These are phyloP conservation scores for Leucania comma DNA, from an alignment of 2,888 invertebrate genomes.

Conservation along the genomic window DNA sequence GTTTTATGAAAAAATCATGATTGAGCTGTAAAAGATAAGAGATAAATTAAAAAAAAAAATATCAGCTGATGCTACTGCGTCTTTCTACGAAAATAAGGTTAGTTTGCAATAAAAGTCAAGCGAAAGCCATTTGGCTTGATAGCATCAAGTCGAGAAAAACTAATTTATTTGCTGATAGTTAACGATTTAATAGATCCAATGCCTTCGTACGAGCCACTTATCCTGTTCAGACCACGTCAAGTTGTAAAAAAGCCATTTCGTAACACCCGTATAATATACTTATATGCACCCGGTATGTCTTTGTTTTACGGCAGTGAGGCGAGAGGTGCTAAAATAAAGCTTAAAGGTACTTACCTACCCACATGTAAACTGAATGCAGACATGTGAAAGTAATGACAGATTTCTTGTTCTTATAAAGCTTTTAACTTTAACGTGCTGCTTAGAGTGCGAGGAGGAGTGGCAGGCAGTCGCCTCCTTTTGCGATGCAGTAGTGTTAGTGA, in stretches of 20 bases:
- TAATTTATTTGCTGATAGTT: slow-evolving; percentile 40
- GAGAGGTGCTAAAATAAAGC: slow-evolving; percentile 43
- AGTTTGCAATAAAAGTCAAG: slow-evolving; percentile 17
- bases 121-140: slow-evolving; percentile 8
- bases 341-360: slow-evolving; percentile 1
- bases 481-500: too few species aligned
- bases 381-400: slow-evolving; percentile 44
- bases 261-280: slow-evolving; percentile 20
- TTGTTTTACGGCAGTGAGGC: slow-evolving; percentile 35
- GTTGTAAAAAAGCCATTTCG: slow-evolving; percentile 52
- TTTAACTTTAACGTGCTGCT: slow-evolving; percentile 10
- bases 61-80: background rate
- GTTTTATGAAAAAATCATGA: background rate
- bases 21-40: background rate
- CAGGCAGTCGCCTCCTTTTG: too few species aligned
- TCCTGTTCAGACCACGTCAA: slow-evolving; percentile 12
- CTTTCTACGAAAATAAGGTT: slow-evolving; percentile 11
- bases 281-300: slow-evolving; percentile 34
- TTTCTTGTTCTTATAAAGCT: slow-evolving; percentile 30
- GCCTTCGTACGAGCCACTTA: slow-evolving; percentile 25
- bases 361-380: slow-evolving; percentile 27
- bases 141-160: slow-evolving; percentile 16
- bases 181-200: slow-evolving; percentile 36
- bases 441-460: background rate
- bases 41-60: background rate